phyloP scores from a whole-genome alignment of 2,113 vertebrate genomes.

The Fulmarus glacialis region DNA sequence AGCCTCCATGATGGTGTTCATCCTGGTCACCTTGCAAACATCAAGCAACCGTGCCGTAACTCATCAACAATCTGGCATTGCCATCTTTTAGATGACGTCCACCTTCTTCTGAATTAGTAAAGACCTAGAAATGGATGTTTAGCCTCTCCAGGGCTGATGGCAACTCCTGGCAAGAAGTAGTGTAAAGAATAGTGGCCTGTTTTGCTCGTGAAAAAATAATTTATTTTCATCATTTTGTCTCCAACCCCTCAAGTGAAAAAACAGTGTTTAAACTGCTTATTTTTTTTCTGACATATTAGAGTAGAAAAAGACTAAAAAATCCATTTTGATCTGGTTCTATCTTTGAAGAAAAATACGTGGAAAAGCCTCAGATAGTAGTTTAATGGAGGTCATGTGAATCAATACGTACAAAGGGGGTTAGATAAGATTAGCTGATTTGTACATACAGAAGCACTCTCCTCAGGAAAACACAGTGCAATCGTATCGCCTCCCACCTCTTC shows the following conservation, averaged over 20 bases:
- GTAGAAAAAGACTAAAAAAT: neutral
- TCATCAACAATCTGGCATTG: neutral
- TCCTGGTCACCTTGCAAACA: neutral
- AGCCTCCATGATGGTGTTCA: rapidly evolving
- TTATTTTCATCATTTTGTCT: neutral
- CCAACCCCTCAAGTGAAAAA: neutral
- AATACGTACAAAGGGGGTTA: neutral
- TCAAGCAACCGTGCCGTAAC: neutral
- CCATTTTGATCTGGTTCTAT: neutral
- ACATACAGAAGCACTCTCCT: neutral
- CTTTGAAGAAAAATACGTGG: neutral
- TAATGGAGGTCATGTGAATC: neutral
- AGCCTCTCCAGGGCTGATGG: neutral
- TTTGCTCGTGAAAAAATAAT: neutral
- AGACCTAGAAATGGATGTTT: neutral
- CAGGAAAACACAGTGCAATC: neutral
- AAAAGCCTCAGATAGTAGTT: neutral
- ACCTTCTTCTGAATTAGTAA: neutral
- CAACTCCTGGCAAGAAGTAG: neutral
- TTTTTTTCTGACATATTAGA: neutral
- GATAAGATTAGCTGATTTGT: neutral
- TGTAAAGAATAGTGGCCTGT: neutral
- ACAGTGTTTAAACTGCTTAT: neutral
- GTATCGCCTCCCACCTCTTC: neutral
- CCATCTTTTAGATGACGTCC: neutral